These are phyloP conservation scores for Sebastes schlegelii DNA, from an alignment of 2,113 vertebrate genomes.

Conservation along the genomic window DNA sequence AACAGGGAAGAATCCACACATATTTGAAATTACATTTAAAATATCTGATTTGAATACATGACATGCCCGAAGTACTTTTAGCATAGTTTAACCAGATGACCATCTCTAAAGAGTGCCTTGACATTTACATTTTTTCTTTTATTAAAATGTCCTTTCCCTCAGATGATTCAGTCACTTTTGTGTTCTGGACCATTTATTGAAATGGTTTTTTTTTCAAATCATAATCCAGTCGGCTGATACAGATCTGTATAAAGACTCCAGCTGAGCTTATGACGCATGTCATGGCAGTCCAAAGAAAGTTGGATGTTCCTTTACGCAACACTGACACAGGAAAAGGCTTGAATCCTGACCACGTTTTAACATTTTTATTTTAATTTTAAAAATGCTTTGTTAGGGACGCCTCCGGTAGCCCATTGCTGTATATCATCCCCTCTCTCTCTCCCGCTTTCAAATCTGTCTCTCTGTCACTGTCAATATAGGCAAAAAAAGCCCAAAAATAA, in stretches of 20 bases:
- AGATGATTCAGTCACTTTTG: neutral
- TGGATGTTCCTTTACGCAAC: neutral
- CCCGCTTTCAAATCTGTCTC: no score
- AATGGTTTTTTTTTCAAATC: neutral
- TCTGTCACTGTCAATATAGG: no score
- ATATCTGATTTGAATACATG: neutral
- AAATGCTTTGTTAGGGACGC: no score
- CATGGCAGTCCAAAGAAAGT: neutral
- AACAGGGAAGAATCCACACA: neutral
- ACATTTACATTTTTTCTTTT: neutral
- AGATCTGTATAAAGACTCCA: neutral
- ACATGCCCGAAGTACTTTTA: neutral
- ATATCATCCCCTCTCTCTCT: no score
- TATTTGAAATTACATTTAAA: neutral
- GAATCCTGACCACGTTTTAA: neutral
- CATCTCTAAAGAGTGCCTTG: neutral
- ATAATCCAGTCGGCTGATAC: neutral
- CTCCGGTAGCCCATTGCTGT: no score
- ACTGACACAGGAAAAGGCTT: neutral
- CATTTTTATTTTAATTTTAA: neutral
- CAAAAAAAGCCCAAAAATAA: no score
- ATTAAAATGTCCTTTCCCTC: neutral
- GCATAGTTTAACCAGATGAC: neutral
- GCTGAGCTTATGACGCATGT: neutral
- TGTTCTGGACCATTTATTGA: neutral